Evolutionary conservation across 2,113 vertebrate species (phyloP).

Genomic region (Cynocephalus volans): DNA sequence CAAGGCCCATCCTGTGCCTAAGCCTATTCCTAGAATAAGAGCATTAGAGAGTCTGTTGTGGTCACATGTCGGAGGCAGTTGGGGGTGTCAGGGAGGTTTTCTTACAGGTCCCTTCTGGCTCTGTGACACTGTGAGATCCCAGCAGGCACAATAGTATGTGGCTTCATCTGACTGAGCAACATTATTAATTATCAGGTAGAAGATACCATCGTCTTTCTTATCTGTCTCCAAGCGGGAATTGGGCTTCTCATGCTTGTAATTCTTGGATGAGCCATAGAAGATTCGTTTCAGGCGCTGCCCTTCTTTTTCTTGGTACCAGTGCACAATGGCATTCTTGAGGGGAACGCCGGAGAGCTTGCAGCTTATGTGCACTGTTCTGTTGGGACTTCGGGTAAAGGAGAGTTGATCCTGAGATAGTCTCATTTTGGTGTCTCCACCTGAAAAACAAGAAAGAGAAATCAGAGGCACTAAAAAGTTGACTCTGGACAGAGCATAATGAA

Average conservation of each 20-base stretch:
- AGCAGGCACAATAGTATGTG: conserved; percentile 80
- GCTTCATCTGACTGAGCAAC: neutral
- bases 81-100: conserved; percentile 20
- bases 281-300: neutral
- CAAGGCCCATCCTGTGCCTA: neutral
- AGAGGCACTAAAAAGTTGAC: neutral
- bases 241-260: rapidly evolving
- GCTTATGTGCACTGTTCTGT: neutral
- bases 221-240: neutral
- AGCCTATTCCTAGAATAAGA: neutral
- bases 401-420: conserved; percentile 31
- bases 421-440: conserved; percentile 64
- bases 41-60: neutral
- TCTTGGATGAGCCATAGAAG: neutral
- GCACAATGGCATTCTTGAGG: rapidly evolving
- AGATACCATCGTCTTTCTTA: neutral
- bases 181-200: conserved; percentile 54
- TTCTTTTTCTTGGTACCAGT: conserved; percentile 65
- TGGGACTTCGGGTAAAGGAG: rapidly evolving
- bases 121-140: conserved; percentile 56
- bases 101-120: neutral
- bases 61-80: neutral
- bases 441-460: conserved; percentile 41
- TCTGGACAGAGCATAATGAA: neutral
- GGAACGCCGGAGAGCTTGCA: neutral